A percentile compares a stretch with the other conserved stretches of the same genome.
phyloP scores from a whole-genome alignment of 37 sponge, comb jelly and placozoan species.

The Hormiphora californensis region DNA sequence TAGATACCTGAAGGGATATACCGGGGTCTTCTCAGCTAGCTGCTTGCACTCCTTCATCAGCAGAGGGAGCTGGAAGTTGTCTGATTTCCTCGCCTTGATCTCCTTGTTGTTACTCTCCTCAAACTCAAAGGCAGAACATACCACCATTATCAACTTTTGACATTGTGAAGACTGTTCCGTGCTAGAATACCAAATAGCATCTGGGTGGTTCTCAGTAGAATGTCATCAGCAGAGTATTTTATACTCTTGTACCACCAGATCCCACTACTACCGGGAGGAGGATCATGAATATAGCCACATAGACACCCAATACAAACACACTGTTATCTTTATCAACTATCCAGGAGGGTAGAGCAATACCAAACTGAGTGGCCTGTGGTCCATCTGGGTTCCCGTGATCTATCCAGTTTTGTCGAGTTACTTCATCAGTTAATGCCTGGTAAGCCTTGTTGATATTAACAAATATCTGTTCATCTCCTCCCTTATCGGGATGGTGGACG shows the following conservation, averaged over 20 bases:
- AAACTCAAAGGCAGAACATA: slow-evolving; percentile 57
- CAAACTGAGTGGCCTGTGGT: slow-evolving; percentile 72
- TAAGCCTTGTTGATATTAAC: slow-evolving; percentile 90
- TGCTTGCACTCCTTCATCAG: slow-evolving; percentile 55
- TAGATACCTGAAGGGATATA: slow-evolving; percentile 18
- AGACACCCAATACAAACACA: slow-evolving; percentile 64
- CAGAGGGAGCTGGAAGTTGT: slow-evolving; percentile 22
- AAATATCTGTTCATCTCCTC: slow-evolving; percentile 79
- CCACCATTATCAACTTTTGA: slow-evolving; percentile 52
- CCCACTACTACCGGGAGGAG: slow-evolving; percentile 74
- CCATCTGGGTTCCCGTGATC: slow-evolving; percentile 91
- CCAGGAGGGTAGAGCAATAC: slow-evolving; percentile 92
- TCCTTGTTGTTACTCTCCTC: slow-evolving; percentile 50
- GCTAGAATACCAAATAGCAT: slow-evolving; percentile 63
- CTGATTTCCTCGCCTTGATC: slow-evolving; percentile 53
- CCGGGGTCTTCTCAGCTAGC: slow-evolving; percentile 20
- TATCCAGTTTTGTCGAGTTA: slow-evolving; percentile 79
- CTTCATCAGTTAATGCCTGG: slow-evolving; percentile 86
- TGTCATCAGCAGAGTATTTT: slow-evolving; percentile 73
- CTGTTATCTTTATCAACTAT: slow-evolving; percentile 89
- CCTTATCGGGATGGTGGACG: slow-evolving; percentile 88
- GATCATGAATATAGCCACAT: slow-evolving; percentile 69
- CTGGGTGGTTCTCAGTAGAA: slow-evolving; percentile 69
- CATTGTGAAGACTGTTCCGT: slow-evolving; percentile 14
- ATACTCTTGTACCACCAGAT: slow-evolving; percentile 91